phyloP scores from a whole-genome alignment of 2,113 vertebrate genomes.

The Apeltes quadracus region DNA sequence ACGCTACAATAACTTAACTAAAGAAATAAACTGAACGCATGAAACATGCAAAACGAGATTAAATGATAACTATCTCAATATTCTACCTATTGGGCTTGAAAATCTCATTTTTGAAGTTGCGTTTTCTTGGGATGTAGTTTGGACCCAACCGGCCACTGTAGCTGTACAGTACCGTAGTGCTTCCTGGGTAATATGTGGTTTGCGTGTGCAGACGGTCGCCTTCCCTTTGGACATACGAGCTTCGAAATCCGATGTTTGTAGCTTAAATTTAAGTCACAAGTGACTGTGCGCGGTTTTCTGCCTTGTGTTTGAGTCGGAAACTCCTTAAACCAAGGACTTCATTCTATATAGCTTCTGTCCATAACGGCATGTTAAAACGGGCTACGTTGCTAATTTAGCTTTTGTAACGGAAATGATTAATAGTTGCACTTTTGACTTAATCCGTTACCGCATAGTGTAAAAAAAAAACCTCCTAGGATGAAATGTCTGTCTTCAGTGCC shows the following conservation, averaged over 20 bases:
- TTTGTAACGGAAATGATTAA: constrained; percentile 1
- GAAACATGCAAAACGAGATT: background rate
- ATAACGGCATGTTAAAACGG: constrained; percentile 1
- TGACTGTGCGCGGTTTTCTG: background rate
- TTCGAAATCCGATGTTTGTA: background rate
- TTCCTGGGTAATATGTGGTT: constrained; percentile 45
- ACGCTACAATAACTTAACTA: too few species aligned
- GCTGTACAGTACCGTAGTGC: constrained; percentile 39
- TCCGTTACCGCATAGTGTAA: background rate
- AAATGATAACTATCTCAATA: background rate
- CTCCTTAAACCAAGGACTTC: background rate
- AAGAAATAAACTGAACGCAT: background rate
- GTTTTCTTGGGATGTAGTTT: background rate
- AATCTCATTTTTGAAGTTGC: background rate
- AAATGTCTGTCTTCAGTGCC: background rate
- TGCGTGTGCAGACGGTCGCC: constrained; percentile 44
- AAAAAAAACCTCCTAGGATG: background rate
- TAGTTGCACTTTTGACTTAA: background rate
- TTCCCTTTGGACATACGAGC: background rate
- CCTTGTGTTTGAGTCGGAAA: background rate
- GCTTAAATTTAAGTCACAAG: background rate
- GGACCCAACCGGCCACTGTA: constrained; percentile 43
- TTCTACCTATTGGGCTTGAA: background rate
- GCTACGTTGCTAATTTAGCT: constrained; percentile 67
- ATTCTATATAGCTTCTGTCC: background rate